Percentiles rank a stretch among this genome's conserved stretches.
These are phyloP conservation scores for Trochalopteron elliotii DNA, from an alignment of 2,113 vertebrate species.

Conservation along the genomic window DNA sequence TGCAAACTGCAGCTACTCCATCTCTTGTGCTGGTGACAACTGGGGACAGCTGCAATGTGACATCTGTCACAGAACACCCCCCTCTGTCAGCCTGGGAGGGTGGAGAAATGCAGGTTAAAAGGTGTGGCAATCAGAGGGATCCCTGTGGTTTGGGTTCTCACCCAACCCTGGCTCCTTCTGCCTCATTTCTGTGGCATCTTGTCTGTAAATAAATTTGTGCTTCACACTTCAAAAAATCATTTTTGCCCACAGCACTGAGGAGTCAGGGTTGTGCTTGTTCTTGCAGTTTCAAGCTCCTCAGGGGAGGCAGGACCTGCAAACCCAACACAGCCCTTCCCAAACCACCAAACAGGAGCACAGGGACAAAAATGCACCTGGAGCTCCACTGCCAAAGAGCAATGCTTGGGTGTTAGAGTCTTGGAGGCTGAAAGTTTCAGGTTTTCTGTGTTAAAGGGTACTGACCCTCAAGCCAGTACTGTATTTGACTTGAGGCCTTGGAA, in stretches of 20 bases:
- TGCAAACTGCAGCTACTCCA: neutral
- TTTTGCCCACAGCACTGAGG: neutral
- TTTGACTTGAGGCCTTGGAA: too few species aligned
- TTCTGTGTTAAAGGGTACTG: too few species aligned
- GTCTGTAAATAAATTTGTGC: neutral
- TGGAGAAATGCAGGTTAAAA: neutral
- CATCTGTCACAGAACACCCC: neutral
- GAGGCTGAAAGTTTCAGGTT: too few species aligned
- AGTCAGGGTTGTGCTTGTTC: neutral
- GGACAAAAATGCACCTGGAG: neutral
- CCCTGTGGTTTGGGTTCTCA: neutral
- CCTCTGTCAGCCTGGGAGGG: neutral
- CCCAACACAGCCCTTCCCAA: neutral
- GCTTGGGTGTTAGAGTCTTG: too few species aligned
- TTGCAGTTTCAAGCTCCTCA: neutral
- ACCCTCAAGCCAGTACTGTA: too few species aligned
- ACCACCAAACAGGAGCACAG: neutral
- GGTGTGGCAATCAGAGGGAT: neutral
- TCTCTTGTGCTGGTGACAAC: neutral
- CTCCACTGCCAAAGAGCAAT: neutral
- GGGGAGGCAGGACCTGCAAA: neutral
- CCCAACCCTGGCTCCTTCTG: neutral
- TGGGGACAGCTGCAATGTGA: neutral
- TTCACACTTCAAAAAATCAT: accelerated
- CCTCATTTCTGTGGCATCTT: neutral